Evolutionary conservation across 2,888 invertebrate species (phyloP).

Genomic region (Tenthredo mesomela): DNA sequence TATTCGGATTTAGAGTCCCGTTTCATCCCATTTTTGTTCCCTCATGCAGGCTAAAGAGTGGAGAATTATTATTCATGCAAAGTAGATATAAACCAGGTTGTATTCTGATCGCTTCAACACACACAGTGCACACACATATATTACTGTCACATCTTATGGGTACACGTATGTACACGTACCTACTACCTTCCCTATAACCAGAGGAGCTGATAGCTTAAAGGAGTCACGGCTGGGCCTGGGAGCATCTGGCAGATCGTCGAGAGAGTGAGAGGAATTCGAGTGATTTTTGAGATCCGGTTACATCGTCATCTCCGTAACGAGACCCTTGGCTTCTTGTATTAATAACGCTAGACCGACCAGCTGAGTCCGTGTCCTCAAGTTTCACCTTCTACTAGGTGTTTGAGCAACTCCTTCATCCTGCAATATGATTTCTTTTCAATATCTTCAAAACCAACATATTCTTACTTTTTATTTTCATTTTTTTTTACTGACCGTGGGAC

Average conservation of each 20-base stretch:
- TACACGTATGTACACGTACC: background rate
- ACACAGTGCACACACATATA: background rate
- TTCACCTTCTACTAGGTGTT: conserved; percentile 52
- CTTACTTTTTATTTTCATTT: background rate
- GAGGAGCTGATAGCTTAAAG: conserved; percentile 33
- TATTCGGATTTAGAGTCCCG: background rate
- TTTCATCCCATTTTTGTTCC: conserved; percentile 19
- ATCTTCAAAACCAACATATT: background rate
- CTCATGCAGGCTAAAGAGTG: background rate
- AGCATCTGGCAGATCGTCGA: conserved; percentile 57
- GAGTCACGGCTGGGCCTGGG: conserved; percentile 34
- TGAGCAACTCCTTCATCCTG: background rate
- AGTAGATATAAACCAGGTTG: background rate
- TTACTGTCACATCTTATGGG: background rate
- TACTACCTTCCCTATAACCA: background rate
- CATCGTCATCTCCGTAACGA: conserved; percentile 63
- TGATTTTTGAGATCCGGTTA: conserved; percentile 66
- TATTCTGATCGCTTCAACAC: background rate
- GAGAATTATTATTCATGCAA: background rate
- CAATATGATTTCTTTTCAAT: background rate
- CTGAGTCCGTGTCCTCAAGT: conserved; percentile 58
- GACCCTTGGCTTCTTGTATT: conserved; percentile 61
- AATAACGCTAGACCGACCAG: conserved; percentile 61
- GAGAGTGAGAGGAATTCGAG: conserved; percentile 59
- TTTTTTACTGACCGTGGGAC: too few species aligned